Percentiles rank a stretch among this genome's conserved stretches.
These are phyloP conservation scores for Pterocles gutturalis DNA, from an alignment of 2,113 vertebrate species.

Conservation along the genomic window DNA sequence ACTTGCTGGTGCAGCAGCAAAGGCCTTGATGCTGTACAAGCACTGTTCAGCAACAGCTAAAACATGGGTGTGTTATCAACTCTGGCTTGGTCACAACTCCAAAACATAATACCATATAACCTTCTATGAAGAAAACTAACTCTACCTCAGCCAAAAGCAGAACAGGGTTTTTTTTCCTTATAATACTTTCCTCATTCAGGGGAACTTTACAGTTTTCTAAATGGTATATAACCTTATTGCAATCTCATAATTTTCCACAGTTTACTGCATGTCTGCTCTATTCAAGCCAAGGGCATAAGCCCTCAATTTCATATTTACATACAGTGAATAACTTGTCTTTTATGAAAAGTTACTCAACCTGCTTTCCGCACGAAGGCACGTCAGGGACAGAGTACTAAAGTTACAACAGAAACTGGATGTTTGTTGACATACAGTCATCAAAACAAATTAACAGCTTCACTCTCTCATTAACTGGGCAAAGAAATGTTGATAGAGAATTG, in stretches of 20 bases:
- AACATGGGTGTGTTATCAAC: rapidly evolving
- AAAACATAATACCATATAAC: background rate
- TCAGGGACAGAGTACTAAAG: background rate
- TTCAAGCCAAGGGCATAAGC: background rate
- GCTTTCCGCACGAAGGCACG: background rate
- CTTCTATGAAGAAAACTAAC: background rate
- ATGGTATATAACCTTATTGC: background rate
- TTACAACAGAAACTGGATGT: background rate
- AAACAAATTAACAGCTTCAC: background rate
- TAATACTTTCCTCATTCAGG: background rate
- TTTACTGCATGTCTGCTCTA: background rate
- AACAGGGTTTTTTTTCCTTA: background rate
- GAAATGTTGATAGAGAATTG: background rate
- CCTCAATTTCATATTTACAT: background rate
- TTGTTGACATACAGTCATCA: background rate
- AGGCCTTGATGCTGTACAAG: background rate
- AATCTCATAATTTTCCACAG: background rate
- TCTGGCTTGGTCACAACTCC: background rate
- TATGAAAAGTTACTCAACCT: background rate
- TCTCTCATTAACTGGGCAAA: background rate
- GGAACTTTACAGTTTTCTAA: background rate
- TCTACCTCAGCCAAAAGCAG: background rate
- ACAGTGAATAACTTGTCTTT: background rate
- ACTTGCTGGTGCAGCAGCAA: background rate
- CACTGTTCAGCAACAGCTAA: background rate